Base-by-base conservation (phyloP, 2,888 invertebrate species). In the Formica aserva region DNA sequence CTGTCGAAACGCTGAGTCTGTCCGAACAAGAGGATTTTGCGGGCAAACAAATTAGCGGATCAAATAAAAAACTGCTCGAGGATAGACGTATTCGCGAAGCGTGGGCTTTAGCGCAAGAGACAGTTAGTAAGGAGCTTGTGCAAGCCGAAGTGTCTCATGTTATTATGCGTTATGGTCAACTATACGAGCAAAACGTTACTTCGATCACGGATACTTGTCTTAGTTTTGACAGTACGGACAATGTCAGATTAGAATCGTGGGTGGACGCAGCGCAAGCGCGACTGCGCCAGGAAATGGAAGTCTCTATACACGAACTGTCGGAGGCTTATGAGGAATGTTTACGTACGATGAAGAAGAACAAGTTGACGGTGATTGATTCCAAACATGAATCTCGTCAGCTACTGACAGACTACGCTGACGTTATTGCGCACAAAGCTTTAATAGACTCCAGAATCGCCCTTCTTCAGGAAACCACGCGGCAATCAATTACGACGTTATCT, bases 101-200 rank as follows among this genome's bases (percentile, higher is more conserved):
- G 6, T 97, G 97, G 96, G 96, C 96, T 57, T 96, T 97, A 84
- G 97, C 98, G 0, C 96, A 97, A 77, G 97, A 97, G 92, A 96
- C 97, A 1, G 96, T 97, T 0, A 97, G 97, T 91, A 96, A 96
- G 1, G 97, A 97, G 93, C 95, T 98, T 41, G 97, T 97, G 41
- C 97, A 97, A 92, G 97, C 97, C 0, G 97, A 97, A 95, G 97
- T 97, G 85, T 96, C 97, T 26, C 97, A 97, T 84, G 97, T 97
- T 8, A 96, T 97, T 92, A 95, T 96, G 91, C 96, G 97, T 60
- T 97, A 97, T 82, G 97, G 97, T 6, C 96, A 97, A 91, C 95
- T 96, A 5, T 97, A 97, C 93, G 97, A 97, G 91, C 93, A 93
- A 72, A 93, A 91, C 66, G 83, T 94, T 29, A 91, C 91, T 1